phyloP scores from a whole-genome alignment of 2,113 vertebrate species.

The Scopus umbretta region DNA sequence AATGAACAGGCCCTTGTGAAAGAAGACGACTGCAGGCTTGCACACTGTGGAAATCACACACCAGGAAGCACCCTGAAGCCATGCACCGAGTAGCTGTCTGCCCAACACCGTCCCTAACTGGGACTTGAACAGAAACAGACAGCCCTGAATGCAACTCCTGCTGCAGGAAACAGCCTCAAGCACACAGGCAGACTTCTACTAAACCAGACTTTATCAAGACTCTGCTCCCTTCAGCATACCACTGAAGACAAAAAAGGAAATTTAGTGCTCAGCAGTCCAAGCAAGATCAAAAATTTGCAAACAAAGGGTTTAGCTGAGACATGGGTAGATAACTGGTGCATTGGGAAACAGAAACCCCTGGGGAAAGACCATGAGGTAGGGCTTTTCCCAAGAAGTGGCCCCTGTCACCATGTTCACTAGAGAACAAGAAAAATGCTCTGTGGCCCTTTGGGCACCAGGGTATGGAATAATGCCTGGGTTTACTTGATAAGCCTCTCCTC shows the following conservation, averaged over 20 bases:
- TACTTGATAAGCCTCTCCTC: background rate
- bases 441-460: background rate
- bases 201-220: background rate
- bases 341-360: background rate
- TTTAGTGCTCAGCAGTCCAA: background rate
- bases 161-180: background rate
- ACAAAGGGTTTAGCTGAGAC: background rate
- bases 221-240: background rate
- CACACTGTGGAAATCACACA: background rate
- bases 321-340: background rate
- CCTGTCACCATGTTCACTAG: background rate
- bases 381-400: background rate
- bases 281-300: background rate
- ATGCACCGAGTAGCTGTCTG: background rate
- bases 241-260: background rate
- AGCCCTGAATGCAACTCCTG: background rate
- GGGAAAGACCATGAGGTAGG: background rate
- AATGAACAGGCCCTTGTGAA: background rate
- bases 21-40: background rate
- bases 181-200: background rate
- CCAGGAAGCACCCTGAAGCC: background rate
- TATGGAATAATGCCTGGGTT: background rate
- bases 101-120: background rate
- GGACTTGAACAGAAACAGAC: background rate
- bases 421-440: background rate